Conservation (phyloP, 2,888 invertebrate genomes). For the Exephanes ischioxanthus region DNA sequence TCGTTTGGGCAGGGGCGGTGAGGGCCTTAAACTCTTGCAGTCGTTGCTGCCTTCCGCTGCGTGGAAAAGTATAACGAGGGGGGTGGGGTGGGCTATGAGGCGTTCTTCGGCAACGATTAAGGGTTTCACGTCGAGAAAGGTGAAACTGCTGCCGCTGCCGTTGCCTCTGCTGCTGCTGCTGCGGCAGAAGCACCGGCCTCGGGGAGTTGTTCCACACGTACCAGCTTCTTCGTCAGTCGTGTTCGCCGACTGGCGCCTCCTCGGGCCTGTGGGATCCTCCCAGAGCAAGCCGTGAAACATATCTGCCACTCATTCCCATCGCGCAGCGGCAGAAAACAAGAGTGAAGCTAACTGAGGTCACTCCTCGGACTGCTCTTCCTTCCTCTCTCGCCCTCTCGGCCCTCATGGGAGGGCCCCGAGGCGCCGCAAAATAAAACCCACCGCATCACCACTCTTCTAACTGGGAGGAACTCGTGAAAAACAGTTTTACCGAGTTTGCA, state of each 20-base stretch:
- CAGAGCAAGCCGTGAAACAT: constrained; percentile 71
- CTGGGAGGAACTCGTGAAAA: constrained; percentile 67
- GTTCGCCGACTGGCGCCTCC: constrained; percentile 63
- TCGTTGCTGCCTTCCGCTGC: constrained; percentile 16
- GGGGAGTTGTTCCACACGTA: constrained; percentile 57
- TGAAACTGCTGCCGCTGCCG: constrained; percentile 62
- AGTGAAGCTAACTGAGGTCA: constrained; percentile 82
- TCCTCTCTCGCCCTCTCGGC: constrained; percentile 54
- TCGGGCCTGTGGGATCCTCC: constrained; percentile 60
- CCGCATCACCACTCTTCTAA: constrained; percentile 71
- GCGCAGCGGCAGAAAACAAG: constrained; percentile 64
- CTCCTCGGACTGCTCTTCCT: constrained; percentile 66
- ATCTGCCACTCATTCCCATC: constrained; percentile 81
- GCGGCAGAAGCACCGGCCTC: constrained; percentile 57
- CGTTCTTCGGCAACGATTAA: constrained; percentile 66
- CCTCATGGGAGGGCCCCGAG: constrained; percentile 84
- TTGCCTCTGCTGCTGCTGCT: constrained; percentile 16
- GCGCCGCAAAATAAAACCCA: constrained; percentile 78
- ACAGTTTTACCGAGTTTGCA: constrained; percentile 69
- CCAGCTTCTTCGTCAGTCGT: constrained; percentile 62
- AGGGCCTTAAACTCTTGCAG: constrained; percentile 44
- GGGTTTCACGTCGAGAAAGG: constrained; percentile 66
- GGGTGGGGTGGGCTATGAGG: constrained; percentile 42
- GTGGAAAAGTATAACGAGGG: constrained; percentile 52
- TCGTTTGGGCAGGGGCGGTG: constrained; percentile 51